Base-by-base conservation (phyloP, 2,113 vertebrate genomes). In the Sminthopsis crassicaudata region DNA sequence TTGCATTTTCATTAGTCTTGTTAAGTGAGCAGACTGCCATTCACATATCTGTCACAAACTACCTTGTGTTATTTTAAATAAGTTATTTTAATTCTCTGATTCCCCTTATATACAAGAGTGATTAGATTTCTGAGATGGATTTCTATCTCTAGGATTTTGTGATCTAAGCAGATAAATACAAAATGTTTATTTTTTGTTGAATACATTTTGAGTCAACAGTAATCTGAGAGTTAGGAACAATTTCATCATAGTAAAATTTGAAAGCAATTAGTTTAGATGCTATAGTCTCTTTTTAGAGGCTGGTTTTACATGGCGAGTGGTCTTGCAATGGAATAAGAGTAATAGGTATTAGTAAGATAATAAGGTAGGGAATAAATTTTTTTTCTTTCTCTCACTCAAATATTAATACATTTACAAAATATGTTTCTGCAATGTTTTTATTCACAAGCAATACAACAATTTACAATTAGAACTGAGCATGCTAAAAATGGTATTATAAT, bases 151-250 rank as follows among this genome's bases (percentile, higher is more conserved):
- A 27, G 89, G 0, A 2, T 89, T 60, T 84, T 96, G n/a, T 48
- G 57, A 89, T 92, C 24, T 54, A 91, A 46, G 88, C 23, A 60
- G 94, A 91, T 53, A 55, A 95, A 42, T 42, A 42, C n/a, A 42
- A 84, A n/a, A 42, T 42, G 42, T 42, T 84, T 84, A 23, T 25
- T 48, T 0, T 76, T 88, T 91, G 76, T 53, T 93, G 52, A 90
- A 91, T 93, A 36, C 25, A 50, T 25, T 54, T 89, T 46, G 22
- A 25, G 48, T 67, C 25, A 55, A 52, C 89, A 94, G 30, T 88
- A 53, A 23, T 6, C 26, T 88, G 22, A 55, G 27, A 90, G 12
- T 53, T 42, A 84, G 67, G 6, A n/a, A 42, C 67, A n/a, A n/a
- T 22, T 42, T 84, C 6, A 7, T 23, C 7, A 84, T 84, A 23